Evolutionary conservation across 1,140 invertebrate genomes (phyloP).

Genomic region (Chelonus insularis): DNA sequence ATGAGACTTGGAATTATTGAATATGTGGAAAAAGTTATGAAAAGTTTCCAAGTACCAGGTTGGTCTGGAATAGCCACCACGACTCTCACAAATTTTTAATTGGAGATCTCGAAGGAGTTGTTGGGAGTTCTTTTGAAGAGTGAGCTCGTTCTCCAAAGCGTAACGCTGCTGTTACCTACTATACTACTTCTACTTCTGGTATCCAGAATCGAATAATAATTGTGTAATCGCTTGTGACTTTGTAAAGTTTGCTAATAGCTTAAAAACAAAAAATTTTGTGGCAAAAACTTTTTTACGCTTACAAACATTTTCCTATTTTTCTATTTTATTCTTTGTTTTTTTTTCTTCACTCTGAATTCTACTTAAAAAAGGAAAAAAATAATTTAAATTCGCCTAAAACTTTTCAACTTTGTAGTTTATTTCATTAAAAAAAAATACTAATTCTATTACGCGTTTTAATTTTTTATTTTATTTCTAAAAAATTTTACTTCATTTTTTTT

Average conservation of each 20-base stretch:
- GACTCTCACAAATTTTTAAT: conserved; percentile 27
- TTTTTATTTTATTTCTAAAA: too few species aligned
- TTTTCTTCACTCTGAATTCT: too few species aligned
- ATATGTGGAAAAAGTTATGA: not conserved
- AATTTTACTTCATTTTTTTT: too few species aligned
- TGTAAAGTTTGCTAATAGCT: conserved; percentile 41
- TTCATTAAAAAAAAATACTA: too few species aligned
- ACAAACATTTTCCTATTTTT: not conserved
- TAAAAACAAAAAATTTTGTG: conserved; percentile 35
- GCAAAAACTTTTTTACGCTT: conserved; percentile 5
- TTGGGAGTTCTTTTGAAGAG: conserved; percentile 13
- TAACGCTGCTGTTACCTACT: conserved; percentile 11
- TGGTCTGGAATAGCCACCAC: not conserved
- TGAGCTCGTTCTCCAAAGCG: conserved; percentile 19
- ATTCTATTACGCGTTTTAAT: too few species aligned
- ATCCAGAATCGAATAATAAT: conserved; percentile 42
- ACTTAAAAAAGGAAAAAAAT: too few species aligned
- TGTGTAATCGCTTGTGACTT: conserved; percentile 43
- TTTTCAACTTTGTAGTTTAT: too few species aligned
- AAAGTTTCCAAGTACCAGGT: not conserved
- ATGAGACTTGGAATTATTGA: not conserved
- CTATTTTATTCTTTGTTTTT: not conserved
- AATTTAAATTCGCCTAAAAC: too few species aligned
- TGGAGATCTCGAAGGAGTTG: conserved; percentile 24
- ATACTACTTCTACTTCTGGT: not conserved